These are phyloP conservation scores for Melopsittacus undulatus DNA, from an alignment of 2,797 vertebrate species.

Conservation along the genomic window DNA sequence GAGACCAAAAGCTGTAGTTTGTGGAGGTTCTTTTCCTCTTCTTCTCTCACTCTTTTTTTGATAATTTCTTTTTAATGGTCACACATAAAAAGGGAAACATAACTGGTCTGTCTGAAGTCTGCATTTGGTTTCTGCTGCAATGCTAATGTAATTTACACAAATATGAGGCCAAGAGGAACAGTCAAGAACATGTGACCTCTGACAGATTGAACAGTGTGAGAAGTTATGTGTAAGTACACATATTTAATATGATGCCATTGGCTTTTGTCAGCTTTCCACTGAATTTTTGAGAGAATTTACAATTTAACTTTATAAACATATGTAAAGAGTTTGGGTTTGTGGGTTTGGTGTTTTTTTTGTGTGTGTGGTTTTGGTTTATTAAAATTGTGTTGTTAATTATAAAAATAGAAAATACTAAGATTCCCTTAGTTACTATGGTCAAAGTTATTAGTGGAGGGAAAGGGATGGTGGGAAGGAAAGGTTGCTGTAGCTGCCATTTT, in stretches of 20 bases:
- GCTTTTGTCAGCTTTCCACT: not conserved
- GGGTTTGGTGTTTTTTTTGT: not conserved
- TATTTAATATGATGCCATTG: not conserved
- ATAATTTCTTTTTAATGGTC: not conserved
- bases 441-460: not conserved
- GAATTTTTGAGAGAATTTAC: not conserved
- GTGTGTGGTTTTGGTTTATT: not conserved
- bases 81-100: not conserved
- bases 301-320: not conserved
- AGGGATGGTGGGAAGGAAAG: not conserved
- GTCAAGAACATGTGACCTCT: not conserved
- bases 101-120: not conserved
- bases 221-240: not conserved
- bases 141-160: not conserved
- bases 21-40: not conserved
- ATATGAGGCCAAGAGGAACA: not conserved
- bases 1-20: not conserved
- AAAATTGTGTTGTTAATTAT: not conserved
- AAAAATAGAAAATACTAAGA: not conserved
- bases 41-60: not conserved
- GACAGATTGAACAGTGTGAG: not conserved
- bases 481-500: not conserved
- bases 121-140: not conserved
- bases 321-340: not conserved
- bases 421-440: not conserved